Evolutionary conservation across 1,140 invertebrate species (phyloP), one percentile per base, ranked within the genome.

Genomic region (Drosophila tani): DNA sequence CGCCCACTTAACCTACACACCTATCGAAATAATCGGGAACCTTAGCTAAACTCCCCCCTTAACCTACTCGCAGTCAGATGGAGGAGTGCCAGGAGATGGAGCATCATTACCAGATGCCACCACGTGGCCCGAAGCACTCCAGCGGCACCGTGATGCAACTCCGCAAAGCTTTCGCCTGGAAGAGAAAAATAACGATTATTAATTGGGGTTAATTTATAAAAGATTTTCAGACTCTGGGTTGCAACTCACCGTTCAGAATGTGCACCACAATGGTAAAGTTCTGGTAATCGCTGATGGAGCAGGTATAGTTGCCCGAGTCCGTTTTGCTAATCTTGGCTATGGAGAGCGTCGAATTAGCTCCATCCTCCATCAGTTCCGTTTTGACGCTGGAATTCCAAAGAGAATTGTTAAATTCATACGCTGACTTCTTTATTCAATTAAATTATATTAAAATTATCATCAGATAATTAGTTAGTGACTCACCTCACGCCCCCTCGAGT

Each of bases 241-340:
- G 4, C 1, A 29, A 62, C 94, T 94, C 94, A 96, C 96, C 96
- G 92, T 96, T 96, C 45, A 96, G 94, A 47, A 96, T 95, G 69
- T 96, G 96, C 40, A 96, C 95, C 40, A 96, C 94, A 57, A 96
- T 95, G 5, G 94, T 95, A 58, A 96, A 95, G 5, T 95, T 94
- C 67, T 95, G 93, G 43, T 95, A 95, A 46, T 94, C 93, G 46
- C 94, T 93, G 63, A 97, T 95, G 24, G 95, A 94, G 86, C 96
- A 97, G 8, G 96, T 96, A 93, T 97, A 97, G 92, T 97, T 97
- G 12, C 96, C 96, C 24, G 95, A 96, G 92, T 97, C 96, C 58
- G 94, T 93, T 85, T 95, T 95, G 81, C 95, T 95, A 47, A 97
- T 96, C 78, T 95, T 95, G 46, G 96, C 95, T 81, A 97, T 95